Percentiles rank a stretch among this genome's conserved stretches.
phyloP scores from a whole-genome alignment of 2,113 vertebrate genomes.

The Delphinus delphis region DNA sequence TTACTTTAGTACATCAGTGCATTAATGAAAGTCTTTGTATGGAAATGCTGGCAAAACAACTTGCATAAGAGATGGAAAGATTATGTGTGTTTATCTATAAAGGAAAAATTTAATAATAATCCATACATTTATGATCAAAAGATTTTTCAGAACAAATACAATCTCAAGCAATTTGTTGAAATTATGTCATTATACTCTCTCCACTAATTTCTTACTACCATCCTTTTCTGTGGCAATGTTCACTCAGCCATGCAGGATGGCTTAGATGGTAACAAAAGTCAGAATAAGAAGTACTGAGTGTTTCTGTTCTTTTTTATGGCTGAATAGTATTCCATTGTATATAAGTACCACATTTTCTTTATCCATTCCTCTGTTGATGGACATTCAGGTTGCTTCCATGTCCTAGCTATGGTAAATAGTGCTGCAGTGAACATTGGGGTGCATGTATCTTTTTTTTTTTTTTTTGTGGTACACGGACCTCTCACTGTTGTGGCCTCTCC shows the following conservation, averaged over 20 bases:
- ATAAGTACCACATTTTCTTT: not conserved
- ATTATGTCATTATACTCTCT: not conserved
- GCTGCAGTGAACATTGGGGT: not conserved
- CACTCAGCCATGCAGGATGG: fast-evolving
- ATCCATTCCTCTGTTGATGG: not conserved
- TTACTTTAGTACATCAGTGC: not conserved
- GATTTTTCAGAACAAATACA: not conserved
- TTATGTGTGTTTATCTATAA: not conserved
- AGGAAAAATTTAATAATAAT: not conserved
- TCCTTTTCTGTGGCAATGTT: not conserved
- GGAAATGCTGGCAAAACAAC: not conserved
- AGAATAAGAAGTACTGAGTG: not conserved
- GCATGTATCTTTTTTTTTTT: not conserved
- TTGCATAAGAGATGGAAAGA: not conserved
- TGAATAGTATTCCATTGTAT: not conserved
- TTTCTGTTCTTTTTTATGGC: not conserved
- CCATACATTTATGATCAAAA: not conserved
- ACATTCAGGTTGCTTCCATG: not conserved
- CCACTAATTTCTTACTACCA: not conserved
- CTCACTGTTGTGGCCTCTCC: too few relatives aligned
- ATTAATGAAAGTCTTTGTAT: not conserved
- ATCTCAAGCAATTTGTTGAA: not conserved
- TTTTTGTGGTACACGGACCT: too few relatives aligned
- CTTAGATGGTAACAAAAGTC: not conserved
- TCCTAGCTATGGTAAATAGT: not conserved